Conservation (phyloP, 2,888 invertebrate genomes). For the Hoplodrina blanda region DNA sequence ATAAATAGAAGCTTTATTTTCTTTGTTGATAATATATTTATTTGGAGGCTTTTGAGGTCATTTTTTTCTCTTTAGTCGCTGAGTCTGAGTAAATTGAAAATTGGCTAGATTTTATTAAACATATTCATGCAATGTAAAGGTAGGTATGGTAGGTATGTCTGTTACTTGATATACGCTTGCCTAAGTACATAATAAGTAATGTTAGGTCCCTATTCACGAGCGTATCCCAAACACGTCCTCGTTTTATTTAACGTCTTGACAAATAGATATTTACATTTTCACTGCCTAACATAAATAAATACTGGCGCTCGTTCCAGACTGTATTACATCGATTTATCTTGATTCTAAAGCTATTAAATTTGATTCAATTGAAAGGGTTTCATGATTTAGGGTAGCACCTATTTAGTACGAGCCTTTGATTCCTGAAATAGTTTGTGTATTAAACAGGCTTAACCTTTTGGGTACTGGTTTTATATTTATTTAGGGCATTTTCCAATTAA, state of each 20-base stretch:
- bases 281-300: constrained; percentile 58
- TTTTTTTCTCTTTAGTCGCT: too few relatives aligned
- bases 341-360: constrained; percentile 51
- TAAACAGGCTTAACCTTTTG: not conserved
- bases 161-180: not conserved
- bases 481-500: constrained; percentile 3
- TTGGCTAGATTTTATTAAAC: too few relatives aligned
- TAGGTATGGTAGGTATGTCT: too few relatives aligned
- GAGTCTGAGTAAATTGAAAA: too few relatives aligned
- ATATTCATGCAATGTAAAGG: too few relatives aligned
- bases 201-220: constrained; percentile 20
- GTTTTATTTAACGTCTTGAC: constrained; percentile 55
- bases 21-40: not conserved
- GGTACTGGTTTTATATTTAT: constrained; percentile 29
- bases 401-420: constrained; percentile 32
- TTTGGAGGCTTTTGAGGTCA: too few relatives aligned
- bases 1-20: not conserved
- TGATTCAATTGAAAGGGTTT: constrained; percentile 53
- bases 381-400: constrained; percentile 39
- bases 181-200: not conserved
- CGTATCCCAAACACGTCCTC: constrained; percentile 44
- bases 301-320: constrained; percentile 38
- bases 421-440: constrained; percentile 33
- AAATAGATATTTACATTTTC: constrained; percentile 61
- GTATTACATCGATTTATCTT: constrained; percentile 56